phyloP scores from a whole-genome alignment of 1,140 invertebrate species.

The Tetramorium alpestre region DNA sequence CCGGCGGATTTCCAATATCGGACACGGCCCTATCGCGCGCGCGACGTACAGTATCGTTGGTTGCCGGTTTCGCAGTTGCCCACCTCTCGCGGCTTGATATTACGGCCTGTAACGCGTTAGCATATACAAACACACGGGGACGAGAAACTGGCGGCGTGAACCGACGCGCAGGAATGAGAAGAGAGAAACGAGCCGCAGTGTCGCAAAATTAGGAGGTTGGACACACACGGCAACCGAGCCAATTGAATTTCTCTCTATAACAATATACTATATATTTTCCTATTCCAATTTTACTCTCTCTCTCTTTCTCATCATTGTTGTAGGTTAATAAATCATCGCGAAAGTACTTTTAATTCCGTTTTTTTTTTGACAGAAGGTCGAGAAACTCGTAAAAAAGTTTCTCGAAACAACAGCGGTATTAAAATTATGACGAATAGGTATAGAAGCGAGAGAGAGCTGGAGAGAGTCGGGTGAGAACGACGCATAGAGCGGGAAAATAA shows the following conservation, averaged over 20 bases:
- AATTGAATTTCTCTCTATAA: neutral
- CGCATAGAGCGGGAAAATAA: neutral
- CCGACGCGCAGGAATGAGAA: constrained; percentile 20
- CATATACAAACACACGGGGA: constrained; percentile 69
- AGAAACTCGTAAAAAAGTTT: neutral
- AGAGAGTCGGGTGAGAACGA: neutral
- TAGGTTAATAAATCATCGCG: neutral
- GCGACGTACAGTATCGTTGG: constrained; percentile 47
- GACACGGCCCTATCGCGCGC: constrained; percentile 39
- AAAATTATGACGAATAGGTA: neutral
- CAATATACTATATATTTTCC: too few species aligned
- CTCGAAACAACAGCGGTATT: neutral
- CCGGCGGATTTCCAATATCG: constrained; percentile 71
- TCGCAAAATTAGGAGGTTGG: constrained; percentile 54
- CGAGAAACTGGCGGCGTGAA: constrained; percentile 32
- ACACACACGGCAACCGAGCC: neutral
- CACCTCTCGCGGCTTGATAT: constrained; percentile 71
- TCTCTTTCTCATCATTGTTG: neutral
- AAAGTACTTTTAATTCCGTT: neutral
- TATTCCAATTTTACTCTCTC: neutral
- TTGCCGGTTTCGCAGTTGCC: constrained; percentile 58
- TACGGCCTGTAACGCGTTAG: constrained; percentile 70
- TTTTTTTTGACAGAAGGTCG: neutral
- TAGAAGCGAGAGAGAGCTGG: neutral
- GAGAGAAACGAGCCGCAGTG: constrained; percentile 61